Percentiles rank a stretch among this genome's conserved stretches.
phyloP scores from a whole-genome alignment of 2,113 vertebrate species.

The Aythya baeri region DNA sequence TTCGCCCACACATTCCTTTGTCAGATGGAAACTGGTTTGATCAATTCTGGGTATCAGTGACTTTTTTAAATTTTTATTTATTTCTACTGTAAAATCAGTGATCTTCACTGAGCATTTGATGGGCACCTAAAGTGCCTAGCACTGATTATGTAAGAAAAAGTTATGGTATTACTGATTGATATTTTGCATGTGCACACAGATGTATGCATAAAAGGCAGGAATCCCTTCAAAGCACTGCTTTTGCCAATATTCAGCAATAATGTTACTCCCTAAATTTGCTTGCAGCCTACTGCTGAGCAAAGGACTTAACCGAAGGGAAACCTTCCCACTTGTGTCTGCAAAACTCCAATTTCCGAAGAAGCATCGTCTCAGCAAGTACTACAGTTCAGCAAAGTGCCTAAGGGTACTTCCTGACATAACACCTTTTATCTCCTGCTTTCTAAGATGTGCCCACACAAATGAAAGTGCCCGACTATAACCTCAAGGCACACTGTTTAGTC shows the following conservation, averaged over 20 bases:
- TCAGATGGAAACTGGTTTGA: not conserved
- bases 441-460: not conserved
- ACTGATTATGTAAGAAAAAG: not conserved
- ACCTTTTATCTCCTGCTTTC: not conserved
- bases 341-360: not conserved
- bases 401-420: not conserved
- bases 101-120: not conserved
- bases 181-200: not conserved
- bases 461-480: not conserved
- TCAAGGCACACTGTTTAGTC: not conserved
- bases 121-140: not conserved
- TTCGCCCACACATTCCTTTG: not conserved
- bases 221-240: not conserved
- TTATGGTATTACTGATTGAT: not conserved
- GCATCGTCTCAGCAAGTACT: not conserved
- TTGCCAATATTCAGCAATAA: not conserved
- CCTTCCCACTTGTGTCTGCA: accelerated
- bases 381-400: not conserved
- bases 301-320: not conserved
- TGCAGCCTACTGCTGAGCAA: not conserved
- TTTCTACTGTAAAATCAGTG: not conserved
- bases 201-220: not conserved
- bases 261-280: not conserved
- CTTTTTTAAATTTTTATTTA: not conserved
- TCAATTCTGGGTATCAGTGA: not conserved